These are phyloP conservation scores for Semotilus atromaculatus DNA, from an alignment of 2,797 vertebrate species.

Conservation along the genomic window DNA sequence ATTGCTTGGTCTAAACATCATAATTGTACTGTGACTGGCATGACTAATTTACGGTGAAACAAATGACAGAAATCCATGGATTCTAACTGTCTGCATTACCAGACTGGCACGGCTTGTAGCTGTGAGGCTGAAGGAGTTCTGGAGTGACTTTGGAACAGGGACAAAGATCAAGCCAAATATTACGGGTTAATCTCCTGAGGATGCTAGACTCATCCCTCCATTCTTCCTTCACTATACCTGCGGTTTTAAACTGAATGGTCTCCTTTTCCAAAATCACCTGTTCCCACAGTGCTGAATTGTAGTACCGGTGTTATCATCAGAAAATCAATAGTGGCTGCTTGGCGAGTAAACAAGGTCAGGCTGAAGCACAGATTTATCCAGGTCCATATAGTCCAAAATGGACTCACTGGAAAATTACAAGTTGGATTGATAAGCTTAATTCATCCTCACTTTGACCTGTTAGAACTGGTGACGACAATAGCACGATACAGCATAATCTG, in stretches of 20 bases:
- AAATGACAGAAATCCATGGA: constrained; percentile 30
- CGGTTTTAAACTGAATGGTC: constrained; percentile 23
- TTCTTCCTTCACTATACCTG: constrained; percentile 10
- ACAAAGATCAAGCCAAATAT: constrained; percentile 25
- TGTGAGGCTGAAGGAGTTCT: constrained; percentile 19
- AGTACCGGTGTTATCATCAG: constrained; percentile 8
- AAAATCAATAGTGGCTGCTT: constrained; percentile 48
- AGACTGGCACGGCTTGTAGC: constrained; percentile 26
- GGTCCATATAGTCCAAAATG: background rate
- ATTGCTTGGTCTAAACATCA: constrained; percentile 13
- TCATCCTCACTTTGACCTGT: background rate
- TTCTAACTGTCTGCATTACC: constrained; percentile 35
- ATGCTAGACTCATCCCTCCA: constrained; percentile 28
- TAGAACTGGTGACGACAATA: background rate
- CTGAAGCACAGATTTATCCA: constrained; percentile 17
- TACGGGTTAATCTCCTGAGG: constrained; percentile 35
- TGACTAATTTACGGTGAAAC: constrained; percentile 31
- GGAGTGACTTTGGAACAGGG: constrained; percentile 8
- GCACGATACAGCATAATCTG: background rate
- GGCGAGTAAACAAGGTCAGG: constrained; percentile 36
- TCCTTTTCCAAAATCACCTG: background rate
- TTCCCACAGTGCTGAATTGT: constrained; percentile 15
- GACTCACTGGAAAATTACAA: constrained; percentile 12
- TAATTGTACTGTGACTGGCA: constrained; percentile 28
- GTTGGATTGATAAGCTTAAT: constrained; percentile 9